Base-by-base conservation (phyloP, 2,888 invertebrate species). In the Colostygia pectinataria region DNA sequence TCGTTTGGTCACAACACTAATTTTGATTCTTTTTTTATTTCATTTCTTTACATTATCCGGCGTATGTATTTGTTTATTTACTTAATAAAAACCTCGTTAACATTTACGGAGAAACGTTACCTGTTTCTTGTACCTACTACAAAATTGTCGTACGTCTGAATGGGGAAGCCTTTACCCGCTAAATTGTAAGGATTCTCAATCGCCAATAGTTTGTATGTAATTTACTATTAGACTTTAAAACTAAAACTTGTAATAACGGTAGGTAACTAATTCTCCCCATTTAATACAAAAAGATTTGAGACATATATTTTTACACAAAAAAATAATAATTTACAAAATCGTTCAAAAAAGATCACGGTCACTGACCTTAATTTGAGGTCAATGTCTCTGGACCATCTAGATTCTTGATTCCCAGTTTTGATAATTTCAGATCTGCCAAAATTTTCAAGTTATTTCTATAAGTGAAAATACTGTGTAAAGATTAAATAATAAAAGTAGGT, bases 311-410 rank as follows among this genome's bases (percentile, higher is more conserved):
- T 5, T 20, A 6, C 2, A 7, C 1, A 9, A 28, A 9, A 20
- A 31, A 34, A 27, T 18, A 27, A 12, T 7, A 32, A 33, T 7
- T n/a, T n/a, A n/a, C n/a, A n/a, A 15, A 24, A 7, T 31, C 14
- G 15, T n/a, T 8, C 2, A 15, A 32, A 24, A 24, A 29, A 28
- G 10, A 27, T 54, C 24, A 28, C 40, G 40, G 49, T 43, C 53
- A 52, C 40, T 48, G 48, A 57, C 57, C 48, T 38, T 33, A 38
- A 15, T 49, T 39, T 20, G 27, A 48, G 52, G 50, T 56, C 59
- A 64, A 53, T 52, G 52, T 51, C 24, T 50, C 52, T 45, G 39
- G 54, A 52, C 53, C 59, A 60, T 51, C 50, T 41, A 54, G 59
- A 59, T 45, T 41, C 10, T 10, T 0, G n/a, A 15, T 14, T 23